These are phyloP conservation scores for Chironomus tentans DNA, from an alignment of 2,888 invertebrate genomes.

Conservation along the genomic window DNA sequence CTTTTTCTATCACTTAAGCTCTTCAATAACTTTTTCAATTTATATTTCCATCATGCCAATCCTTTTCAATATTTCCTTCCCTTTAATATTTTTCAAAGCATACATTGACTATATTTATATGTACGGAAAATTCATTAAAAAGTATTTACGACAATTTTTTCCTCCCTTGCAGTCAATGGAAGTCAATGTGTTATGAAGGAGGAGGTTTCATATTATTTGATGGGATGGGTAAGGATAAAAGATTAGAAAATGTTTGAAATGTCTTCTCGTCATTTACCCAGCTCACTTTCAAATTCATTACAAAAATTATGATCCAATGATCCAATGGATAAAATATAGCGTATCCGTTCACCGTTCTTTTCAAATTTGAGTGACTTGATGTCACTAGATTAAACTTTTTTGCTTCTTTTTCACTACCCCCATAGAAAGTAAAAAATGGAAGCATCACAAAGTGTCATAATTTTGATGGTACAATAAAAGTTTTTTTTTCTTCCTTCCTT, in stretches of 20 bases:
- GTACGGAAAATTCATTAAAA: not conserved
- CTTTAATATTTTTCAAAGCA: no score
- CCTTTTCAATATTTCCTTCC: not conserved
- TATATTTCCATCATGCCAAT: not conserved
- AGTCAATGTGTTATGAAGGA: no score
- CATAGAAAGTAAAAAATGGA: not conserved
- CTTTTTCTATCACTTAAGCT: not conserved
- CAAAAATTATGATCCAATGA: not conserved
- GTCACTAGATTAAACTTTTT: slow-evolving; percentile 8
- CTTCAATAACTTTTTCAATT: not conserved
- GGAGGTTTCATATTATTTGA: not conserved
- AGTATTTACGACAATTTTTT: not conserved
- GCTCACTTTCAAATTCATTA: not conserved
- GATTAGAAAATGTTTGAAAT: not conserved
- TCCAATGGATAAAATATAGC: no score
- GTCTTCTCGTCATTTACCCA: not conserved
- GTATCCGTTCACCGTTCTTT: not conserved
- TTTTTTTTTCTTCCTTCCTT: not conserved
- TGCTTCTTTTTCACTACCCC: not conserved
- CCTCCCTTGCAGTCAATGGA: no score
- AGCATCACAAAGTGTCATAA: slow-evolving; percentile 4
- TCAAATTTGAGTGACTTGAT: slow-evolving; percentile 2
- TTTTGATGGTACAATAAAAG: slow-evolving; percentile 6
- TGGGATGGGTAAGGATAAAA: not conserved
- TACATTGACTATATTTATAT: not conserved